Percentiles rank a stretch among this genome's conserved stretches.
phyloP scores from a whole-genome alignment of 2,888 invertebrate genomes.

The Carpatolechia fugitivella region DNA sequence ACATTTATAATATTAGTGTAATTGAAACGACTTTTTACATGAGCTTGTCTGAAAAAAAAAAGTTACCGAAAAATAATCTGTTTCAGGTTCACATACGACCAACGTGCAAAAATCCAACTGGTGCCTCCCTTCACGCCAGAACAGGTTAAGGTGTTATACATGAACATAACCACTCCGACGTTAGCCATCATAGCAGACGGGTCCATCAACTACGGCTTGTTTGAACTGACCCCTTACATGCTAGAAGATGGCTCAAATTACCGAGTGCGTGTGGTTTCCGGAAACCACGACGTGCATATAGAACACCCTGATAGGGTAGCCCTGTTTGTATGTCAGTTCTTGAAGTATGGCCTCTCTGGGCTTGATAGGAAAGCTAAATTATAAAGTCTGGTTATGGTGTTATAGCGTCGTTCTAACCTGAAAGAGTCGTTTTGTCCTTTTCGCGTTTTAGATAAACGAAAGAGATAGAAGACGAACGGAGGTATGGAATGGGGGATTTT shows the following conservation, averaged over 20 bases:
- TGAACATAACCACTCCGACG: conserved; percentile 30
- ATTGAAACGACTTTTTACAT: background rate
- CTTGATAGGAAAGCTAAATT: conserved; percentile 50
- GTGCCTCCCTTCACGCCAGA: conserved; percentile 39
- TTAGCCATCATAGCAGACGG: conserved; percentile 31
- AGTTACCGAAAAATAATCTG: too few relatives aligned
- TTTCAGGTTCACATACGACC: conserved; percentile 69
- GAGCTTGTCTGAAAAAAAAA: background rate
- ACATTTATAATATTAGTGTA: too few relatives aligned
- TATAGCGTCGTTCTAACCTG: too few relatives aligned
- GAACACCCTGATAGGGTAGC: conserved; percentile 70
- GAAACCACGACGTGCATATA: conserved; percentile 78
- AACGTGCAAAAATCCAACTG: conserved; percentile 51
- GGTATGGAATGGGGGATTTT: too few relatives aligned
- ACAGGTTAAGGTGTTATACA: conserved; percentile 40
- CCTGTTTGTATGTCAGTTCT: conserved; percentile 43
- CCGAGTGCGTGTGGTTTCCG: conserved; percentile 46
- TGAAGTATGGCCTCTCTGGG: conserved; percentile 43
- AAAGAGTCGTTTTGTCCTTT: too few relatives aligned
- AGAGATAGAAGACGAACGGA: too few relatives aligned
- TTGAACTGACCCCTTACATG: conserved; percentile 24
- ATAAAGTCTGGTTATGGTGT: conserved; percentile 28
- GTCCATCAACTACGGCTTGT: conserved; percentile 23
- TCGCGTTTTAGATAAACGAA: too few relatives aligned
- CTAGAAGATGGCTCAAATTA: conserved; percentile 29